Percentiles rank a stretch among this genome's conserved stretches.
Conservation (phyloP, 2,113 vertebrate species). For the Campylomormyrus numenius region DNA sequence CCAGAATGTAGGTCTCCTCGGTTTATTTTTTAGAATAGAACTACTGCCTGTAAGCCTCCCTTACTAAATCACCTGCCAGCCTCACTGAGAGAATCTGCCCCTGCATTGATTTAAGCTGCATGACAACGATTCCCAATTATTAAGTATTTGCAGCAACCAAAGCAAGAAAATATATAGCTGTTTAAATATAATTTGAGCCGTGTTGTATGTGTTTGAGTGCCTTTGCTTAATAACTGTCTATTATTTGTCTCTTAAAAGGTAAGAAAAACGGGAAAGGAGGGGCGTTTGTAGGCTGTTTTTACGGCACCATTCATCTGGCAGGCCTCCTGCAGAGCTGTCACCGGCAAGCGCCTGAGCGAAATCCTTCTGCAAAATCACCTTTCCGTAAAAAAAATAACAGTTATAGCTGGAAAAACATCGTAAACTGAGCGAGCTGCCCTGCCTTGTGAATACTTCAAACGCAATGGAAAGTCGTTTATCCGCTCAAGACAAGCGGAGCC, state of each 20-base stretch:
- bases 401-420: not conserved
- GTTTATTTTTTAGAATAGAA: not conserved
- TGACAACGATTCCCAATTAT: not conserved
- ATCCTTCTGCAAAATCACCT: not conserved
- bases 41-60: not conserved
- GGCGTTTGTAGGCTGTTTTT: not conserved
- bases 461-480: not conserved
- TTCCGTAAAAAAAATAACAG: not conserved
- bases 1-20: not conserved
- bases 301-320: not conserved
- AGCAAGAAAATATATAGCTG: not conserved
- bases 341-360: not conserved
- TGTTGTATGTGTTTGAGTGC: not conserved
- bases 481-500: not conserved
- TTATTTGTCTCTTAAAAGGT: not conserved
- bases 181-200: not conserved
- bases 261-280: not conserved
- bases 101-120: not conserved
- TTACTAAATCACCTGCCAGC: not conserved
- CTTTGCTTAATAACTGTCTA: not conserved
- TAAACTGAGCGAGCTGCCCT: not conserved
- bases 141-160: not conserved
- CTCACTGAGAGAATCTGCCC: not conserved
- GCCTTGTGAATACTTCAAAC: not conserved
- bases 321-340: not conserved